These are phyloP conservation scores for Macrostomum lignano DNA, from an alignment of 1,140 invertebrate genomes.

Conservation along the genomic window DNA sequence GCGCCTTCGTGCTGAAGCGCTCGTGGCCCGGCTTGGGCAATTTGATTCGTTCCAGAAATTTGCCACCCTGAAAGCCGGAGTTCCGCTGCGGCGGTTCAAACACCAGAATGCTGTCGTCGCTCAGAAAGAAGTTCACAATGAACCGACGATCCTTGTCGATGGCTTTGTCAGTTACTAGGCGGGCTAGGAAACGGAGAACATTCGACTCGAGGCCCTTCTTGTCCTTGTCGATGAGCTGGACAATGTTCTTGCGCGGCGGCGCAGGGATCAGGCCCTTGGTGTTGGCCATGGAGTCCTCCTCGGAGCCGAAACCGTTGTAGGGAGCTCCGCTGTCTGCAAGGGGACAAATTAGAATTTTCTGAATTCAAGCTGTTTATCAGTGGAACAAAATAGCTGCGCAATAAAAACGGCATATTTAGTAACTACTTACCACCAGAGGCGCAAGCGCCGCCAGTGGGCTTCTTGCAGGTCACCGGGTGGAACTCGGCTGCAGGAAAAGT, in stretches of 20 bases:
- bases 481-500: too few relatives aligned
- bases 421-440: too few relatives aligned
- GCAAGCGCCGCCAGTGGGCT: too few relatives aligned
- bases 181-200: conserved; percentile 45
- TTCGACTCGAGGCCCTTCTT: conserved; percentile 39
- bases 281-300: conserved; percentile 27
- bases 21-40: conserved; percentile 42
- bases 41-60: conserved; percentile 37
- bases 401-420: too few relatives aligned
- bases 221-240: conserved; percentile 28
- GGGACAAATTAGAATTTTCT: too few relatives aligned
- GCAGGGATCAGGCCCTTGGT: conserved; percentile 20
- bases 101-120: conserved; percentile 51
- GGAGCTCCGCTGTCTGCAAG: too few relatives aligned
- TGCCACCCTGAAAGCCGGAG: conserved; percentile 39
- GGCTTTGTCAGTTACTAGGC: conserved; percentile 39
- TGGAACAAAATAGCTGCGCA: too few relatives aligned
- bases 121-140: conserved; percentile 47
- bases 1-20: conserved; percentile 31
- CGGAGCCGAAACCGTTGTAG: conserved; percentile 28
- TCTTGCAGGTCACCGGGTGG: too few relatives aligned
- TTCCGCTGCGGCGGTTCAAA: conserved; percentile 44
- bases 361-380: too few relatives aligned
- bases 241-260: conserved; percentile 22
- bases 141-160: conserved; percentile 41